These are phyloP conservation scores for Serranus cabrilla DNA, from an alignment of 2,797 vertebrate species.

Conservation along the genomic window DNA sequence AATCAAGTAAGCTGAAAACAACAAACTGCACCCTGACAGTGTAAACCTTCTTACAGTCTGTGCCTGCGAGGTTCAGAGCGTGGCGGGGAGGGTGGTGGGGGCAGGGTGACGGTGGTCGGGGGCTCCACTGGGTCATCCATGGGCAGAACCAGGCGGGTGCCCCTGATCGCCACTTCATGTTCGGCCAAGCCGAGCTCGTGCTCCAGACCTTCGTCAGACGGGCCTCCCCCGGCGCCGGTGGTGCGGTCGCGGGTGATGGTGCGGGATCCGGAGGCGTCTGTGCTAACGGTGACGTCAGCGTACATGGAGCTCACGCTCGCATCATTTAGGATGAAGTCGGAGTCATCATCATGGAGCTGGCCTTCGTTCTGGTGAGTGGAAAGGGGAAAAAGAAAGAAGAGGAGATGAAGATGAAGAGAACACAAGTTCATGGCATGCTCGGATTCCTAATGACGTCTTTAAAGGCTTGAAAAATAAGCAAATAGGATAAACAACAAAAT, in stretches of 20 bases:
- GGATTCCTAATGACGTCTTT: background rate
- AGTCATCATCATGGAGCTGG: constrained; percentile 92
- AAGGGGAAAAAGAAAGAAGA: background rate
- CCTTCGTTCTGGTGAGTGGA: constrained; percentile 88
- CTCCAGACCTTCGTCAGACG: constrained; percentile 87
- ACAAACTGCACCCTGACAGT: constrained; percentile 17
- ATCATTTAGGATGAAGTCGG: constrained; percentile 93
- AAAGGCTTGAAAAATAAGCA: background rate
- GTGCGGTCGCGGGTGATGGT: constrained; percentile 73
- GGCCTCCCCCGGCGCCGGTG: constrained; percentile 58
- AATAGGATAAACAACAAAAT: too few species aligned
- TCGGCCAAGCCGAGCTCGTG: constrained; percentile 89
- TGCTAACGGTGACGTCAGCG: constrained; percentile 91
- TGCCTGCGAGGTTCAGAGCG: constrained; percentile 81
- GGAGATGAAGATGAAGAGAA: background rate
- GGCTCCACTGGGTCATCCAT: constrained; percentile 91
- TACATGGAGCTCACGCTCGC: constrained; percentile 92
- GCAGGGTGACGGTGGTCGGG: constrained; percentile 78
- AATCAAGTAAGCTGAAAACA: constrained; percentile 28
- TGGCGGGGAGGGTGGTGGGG: constrained; percentile 77
- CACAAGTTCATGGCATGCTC: background rate
- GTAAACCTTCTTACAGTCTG: constrained; percentile 71
- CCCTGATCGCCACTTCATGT: constrained; percentile 91
- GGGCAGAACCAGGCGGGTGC: constrained; percentile 92
- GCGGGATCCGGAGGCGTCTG: constrained; percentile 83